Conservation (phyloP, 2,888 invertebrate genomes). For the Eristalis arbustorum region DNA sequence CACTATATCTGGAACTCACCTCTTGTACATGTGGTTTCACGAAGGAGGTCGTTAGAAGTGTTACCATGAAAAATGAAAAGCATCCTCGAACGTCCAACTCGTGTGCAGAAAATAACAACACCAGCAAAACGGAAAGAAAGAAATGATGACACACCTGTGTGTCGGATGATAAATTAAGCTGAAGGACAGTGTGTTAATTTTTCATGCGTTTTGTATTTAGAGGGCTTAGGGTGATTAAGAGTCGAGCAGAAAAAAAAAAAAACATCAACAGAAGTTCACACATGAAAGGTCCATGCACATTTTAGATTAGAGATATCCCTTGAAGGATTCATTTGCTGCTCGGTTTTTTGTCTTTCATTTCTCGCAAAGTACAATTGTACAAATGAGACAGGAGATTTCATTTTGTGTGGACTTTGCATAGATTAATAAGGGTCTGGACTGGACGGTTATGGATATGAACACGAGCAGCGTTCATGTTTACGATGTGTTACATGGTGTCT, state of each 20-base stretch:
- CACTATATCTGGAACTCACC: conserved; percentile 44
- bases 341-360: neutral
- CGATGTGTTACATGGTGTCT: neutral
- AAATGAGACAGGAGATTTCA: neutral
- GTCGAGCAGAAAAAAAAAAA: neutral
- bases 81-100: conserved; percentile 44
- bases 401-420: conserved; percentile 27
- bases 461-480: neutral
- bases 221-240: conserved; percentile 60
- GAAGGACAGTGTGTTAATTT: conserved; percentile 67
- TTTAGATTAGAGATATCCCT: conserved; percentile 25
- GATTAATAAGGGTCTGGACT: conserved; percentile 12
- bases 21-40: conserved; percentile 58
- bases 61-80: conserved; percentile 69
- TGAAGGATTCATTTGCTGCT: neutral
- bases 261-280: neutral
- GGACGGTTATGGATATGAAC: neutral
- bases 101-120: conserved; percentile 15
- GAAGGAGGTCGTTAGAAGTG: conserved; percentile 70
- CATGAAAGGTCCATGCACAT: conserved; percentile 37
- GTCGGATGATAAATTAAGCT: conserved; percentile 66
- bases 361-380: neutral
- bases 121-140: neutral
- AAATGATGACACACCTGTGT: conserved; percentile 64
- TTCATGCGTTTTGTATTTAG: conserved; percentile 57